phyloP scores from a whole-genome alignment of 2,888 invertebrate genomes.

The Epistrophe eligans region DNA sequence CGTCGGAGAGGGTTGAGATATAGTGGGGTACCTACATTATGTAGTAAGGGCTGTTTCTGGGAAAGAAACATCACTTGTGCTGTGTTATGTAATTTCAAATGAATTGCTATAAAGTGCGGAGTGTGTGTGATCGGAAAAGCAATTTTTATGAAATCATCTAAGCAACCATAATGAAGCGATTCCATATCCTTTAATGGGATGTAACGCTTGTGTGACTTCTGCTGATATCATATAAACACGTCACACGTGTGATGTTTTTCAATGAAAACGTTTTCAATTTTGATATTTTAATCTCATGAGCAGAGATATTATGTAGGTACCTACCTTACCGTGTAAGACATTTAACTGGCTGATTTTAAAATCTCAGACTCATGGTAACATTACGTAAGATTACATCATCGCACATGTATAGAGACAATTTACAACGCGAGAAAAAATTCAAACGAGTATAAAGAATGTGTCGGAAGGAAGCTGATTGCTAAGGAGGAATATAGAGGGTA shows the following conservation, averaged over 20 bases:
- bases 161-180: slow-evolving; percentile 45
- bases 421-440: slow-evolving; percentile 5
- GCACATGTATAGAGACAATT: neutral
- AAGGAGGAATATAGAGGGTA: neutral
- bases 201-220: slow-evolving; percentile 31
- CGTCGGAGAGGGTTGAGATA: neutral
- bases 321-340: neutral
- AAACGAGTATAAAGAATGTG: neutral
- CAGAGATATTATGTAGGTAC: neutral
- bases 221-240: slow-evolving; percentile 32
- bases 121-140: slow-evolving; percentile 51
- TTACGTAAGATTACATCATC: slow-evolving; percentile 25
- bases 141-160: slow-evolving; percentile 38
- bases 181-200: slow-evolving; percentile 36
- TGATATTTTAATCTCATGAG: slow-evolving; percentile 11
- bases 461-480: slow-evolving; percentile 2
- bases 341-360: slow-evolving; percentile 5
- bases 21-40: too few relatives aligned
- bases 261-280: slow-evolving; percentile 25
- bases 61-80: slow-evolving; percentile 15
- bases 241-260: slow-evolving; percentile 31
- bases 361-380: neutral
- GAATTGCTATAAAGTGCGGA: slow-evolving; percentile 44
- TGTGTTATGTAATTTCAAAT: slow-evolving; percentile 42
- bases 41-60: slow-evolving; percentile 27